phyloP scores from a whole-genome alignment of 1,140 invertebrate species.

The Drosophila kurseongensis region DNA sequence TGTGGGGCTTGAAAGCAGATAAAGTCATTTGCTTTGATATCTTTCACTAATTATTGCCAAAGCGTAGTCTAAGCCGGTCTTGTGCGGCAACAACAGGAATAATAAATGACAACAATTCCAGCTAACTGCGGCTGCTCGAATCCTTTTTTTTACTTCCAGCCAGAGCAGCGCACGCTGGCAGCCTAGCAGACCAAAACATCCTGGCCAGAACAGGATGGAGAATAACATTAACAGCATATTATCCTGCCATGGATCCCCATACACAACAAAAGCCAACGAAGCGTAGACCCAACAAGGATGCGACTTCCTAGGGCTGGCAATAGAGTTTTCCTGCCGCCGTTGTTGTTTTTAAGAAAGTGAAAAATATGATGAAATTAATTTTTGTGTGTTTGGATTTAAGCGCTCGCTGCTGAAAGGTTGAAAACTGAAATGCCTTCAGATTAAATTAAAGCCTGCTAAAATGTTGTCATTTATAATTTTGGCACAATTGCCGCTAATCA shows the following conservation, averaged over 20 bases:
- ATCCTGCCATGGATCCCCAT: constrained; percentile 56
- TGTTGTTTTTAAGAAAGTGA: constrained; percentile 61
- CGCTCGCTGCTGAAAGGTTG: constrained; percentile 58
- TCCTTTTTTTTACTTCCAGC: constrained; percentile 64
- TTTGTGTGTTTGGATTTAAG: constrained; percentile 73
- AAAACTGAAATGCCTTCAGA: constrained; percentile 64
- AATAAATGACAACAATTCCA: constrained; percentile 80
- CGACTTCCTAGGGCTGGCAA: constrained; percentile 35
- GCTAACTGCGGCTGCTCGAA: constrained; percentile 75
- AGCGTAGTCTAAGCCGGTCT: constrained; percentile 69
- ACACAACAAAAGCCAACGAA: constrained; percentile 77
- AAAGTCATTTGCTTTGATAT: constrained; percentile 83
- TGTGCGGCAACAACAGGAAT: constrained; percentile 53
- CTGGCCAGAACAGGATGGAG: constrained; percentile 16
- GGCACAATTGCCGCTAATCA: constrained; percentile 80
- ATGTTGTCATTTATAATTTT: constrained; percentile 81
- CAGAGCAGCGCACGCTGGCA: constrained; percentile 22
- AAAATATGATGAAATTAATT: constrained; percentile 82
- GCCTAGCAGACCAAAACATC: constrained; percentile 54
- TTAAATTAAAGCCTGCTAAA: constrained; percentile 80
- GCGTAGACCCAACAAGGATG: constrained; percentile 54
- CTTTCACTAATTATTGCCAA: constrained; percentile 80
- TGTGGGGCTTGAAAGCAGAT: constrained; percentile 69
- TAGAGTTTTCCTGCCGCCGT: constrained; percentile 42
- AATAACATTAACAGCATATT: constrained; percentile 78